These are phyloP conservation scores for Neostethus bicornis DNA, from an alignment of 2,797 vertebrate species.

Conservation along the genomic window DNA sequence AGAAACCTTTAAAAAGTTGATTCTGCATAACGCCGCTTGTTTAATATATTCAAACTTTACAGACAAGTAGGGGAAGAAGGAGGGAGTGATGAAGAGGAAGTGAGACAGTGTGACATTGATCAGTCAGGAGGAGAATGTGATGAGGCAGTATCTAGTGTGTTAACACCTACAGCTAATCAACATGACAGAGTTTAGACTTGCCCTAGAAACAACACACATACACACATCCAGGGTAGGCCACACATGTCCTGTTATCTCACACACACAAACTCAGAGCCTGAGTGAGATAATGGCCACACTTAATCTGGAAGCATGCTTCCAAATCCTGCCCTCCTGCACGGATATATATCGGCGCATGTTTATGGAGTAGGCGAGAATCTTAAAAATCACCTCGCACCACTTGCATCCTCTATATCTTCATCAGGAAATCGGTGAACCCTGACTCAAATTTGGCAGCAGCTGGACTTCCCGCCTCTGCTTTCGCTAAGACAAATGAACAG, in stretches of 20 bases:
- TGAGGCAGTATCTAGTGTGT: slow-evolving; percentile 76
- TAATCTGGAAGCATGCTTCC: slow-evolving; percentile 22
- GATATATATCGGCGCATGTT: slow-evolving; percentile 7
- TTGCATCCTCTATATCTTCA: slow-evolving; percentile 62
- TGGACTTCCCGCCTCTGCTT: slow-evolving; percentile 48
- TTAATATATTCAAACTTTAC: slow-evolving; percentile 20
- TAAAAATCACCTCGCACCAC: slow-evolving; percentile 24
- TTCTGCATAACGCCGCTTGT: too few species aligned
- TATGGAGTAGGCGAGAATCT: slow-evolving; percentile 26
- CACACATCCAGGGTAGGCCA: slow-evolving; percentile 12
- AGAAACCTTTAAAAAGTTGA: too few species aligned
- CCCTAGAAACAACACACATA: slow-evolving; percentile 75
- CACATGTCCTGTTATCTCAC: slow-evolving; percentile 9
- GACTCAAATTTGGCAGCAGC: slow-evolving; percentile 55
- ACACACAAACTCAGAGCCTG: slow-evolving; percentile 5
- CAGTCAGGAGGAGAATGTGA: slow-evolving; percentile 75
- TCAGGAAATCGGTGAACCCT: slow-evolving; percentile 53
- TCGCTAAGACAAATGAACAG: slow-evolving; percentile 63
- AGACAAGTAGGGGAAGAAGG: slow-evolving; percentile 20
- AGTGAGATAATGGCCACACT: slow-evolving; percentile 18
- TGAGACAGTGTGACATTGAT: slow-evolving; percentile 76
- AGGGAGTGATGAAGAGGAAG: slow-evolving; percentile 27
- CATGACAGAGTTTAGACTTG: slow-evolving; percentile 82
- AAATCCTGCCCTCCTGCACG: slow-evolving; percentile 7
- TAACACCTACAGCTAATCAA: slow-evolving; percentile 83